These are phyloP conservation scores for Ondatra zibethicus DNA, from an alignment of 2,113 vertebrate genomes.

Conservation along the genomic window DNA sequence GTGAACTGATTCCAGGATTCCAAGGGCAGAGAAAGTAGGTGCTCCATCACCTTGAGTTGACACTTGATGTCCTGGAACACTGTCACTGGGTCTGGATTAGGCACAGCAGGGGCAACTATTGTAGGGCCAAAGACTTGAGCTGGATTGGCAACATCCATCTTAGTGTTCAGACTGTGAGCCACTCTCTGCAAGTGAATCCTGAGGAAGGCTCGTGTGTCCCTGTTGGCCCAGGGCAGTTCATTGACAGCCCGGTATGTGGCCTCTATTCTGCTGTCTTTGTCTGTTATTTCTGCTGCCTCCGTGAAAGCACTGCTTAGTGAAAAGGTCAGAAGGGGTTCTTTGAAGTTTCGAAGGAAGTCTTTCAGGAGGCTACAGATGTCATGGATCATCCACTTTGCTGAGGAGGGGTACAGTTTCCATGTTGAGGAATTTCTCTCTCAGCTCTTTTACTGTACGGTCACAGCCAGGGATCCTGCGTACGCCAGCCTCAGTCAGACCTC, in stretches of 20 bases:
- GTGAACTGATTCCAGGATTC: constrained; percentile 95
- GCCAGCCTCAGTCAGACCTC: constrained; percentile 96
- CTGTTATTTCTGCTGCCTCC: constrained; percentile 95
- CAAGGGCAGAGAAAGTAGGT: constrained; percentile 91
- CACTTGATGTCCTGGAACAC: constrained; percentile 95
- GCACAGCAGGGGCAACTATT: constrained; percentile 92
- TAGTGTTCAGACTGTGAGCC: constrained; percentile 91
- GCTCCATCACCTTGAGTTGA: constrained; percentile 94
- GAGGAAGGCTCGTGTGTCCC: constrained; percentile 96
- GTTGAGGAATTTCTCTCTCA: constrained; percentile 97
- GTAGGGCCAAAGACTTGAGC: constrained; percentile 96
- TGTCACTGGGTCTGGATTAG: constrained; percentile 94
- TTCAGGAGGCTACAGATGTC: constrained; percentile 95
- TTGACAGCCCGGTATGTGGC: constrained; percentile 93
- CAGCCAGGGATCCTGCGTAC: constrained; percentile 95
- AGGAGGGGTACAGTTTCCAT: constrained; percentile 93
- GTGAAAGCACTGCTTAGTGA: constrained; percentile 94
- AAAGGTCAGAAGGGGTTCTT: constrained; percentile 96
- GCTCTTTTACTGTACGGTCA: constrained; percentile 94
- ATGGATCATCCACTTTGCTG: constrained; percentile 97
- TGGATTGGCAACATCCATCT: constrained; percentile 93
- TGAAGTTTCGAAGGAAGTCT: constrained; percentile 96
- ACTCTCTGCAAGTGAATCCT: constrained; percentile 95
- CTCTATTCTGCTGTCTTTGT: constrained; percentile 96
- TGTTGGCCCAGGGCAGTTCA: constrained; percentile 93